These are phyloP conservation scores for Drosophila triauraria DNA, from an alignment of 1,140 invertebrate species.

Conservation along the genomic window DNA sequence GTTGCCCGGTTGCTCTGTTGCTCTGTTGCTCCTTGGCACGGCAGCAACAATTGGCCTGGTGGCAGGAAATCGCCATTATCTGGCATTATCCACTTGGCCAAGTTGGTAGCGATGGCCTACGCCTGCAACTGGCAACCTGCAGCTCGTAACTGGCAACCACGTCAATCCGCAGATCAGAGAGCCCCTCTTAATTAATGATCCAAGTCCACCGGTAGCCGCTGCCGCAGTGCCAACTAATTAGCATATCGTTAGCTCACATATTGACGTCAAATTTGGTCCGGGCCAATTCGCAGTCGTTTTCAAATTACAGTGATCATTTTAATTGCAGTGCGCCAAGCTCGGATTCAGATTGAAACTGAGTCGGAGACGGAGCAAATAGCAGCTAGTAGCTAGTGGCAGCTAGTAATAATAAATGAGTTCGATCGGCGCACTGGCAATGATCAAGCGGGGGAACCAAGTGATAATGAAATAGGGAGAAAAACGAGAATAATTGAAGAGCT, in stretches of 20 bases:
- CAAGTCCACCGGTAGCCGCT: slow-evolving; percentile 29
- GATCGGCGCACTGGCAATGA: slow-evolving; percentile 3
- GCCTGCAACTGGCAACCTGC: slow-evolving; percentile 13
- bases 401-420: slow-evolving; percentile 45
- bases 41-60: slow-evolving; percentile 78
- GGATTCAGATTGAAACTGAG: slow-evolving; percentile 20
- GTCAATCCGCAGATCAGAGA: slow-evolving; percentile 74
- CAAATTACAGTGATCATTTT: slow-evolving; percentile 81
- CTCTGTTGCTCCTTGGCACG: slow-evolving; percentile 53
- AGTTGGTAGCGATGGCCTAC: slow-evolving; percentile 56
- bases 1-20: slow-evolving; percentile 28
- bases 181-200: slow-evolving; percentile 78
- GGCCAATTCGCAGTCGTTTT: slow-evolving; percentile 61
- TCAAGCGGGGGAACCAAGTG: slow-evolving; percentile 29
- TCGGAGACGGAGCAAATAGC: slow-evolving; percentile 15
- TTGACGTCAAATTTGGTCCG: slow-evolving; percentile 78
- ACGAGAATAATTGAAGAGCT: slow-evolving; percentile 15
- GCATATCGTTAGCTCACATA: slow-evolving; percentile 80
- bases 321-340: slow-evolving; percentile 74
- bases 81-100: slow-evolving; percentile 81
- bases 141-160: slow-evolving; percentile 39
- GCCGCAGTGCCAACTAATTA: slow-evolving; percentile 64
- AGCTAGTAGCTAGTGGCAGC: background rate
- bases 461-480: slow-evolving; percentile 18
- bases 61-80: slow-evolving; percentile 83